Percentiles rank a stretch among this genome's conserved stretches.
Evolutionary conservation across 2,888 invertebrate genomes (phyloP).

Genomic region (Pyrochroa serraticornis): DNA sequence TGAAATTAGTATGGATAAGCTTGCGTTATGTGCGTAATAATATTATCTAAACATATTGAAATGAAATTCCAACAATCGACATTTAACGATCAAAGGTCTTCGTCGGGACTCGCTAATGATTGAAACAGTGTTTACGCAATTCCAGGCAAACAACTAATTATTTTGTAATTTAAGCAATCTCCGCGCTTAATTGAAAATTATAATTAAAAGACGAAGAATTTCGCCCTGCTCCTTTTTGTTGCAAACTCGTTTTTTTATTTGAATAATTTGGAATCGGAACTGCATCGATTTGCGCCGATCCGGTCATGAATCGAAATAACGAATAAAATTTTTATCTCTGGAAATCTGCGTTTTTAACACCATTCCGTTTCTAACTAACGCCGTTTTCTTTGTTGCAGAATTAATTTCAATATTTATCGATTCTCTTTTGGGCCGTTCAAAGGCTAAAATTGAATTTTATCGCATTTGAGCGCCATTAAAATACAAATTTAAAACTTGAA

Average conservation of each 20-base stretch:
- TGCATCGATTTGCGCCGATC: constrained; percentile 6
- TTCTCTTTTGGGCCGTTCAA: background rate
- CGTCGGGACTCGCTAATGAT: background rate
- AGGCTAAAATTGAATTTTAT: too few species aligned
- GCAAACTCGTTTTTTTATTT: background rate
- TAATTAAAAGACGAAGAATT: background rate
- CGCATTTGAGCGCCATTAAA: too few species aligned
- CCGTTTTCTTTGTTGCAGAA: constrained; percentile 15
- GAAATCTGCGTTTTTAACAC: background rate
- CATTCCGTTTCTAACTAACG: constrained; percentile 30
- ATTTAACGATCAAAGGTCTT: background rate
- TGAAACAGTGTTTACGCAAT: background rate
- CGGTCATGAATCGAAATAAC: constrained; percentile 10
- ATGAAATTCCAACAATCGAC: background rate
- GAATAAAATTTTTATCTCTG: constrained; percentile 6
- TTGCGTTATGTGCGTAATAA: background rate
- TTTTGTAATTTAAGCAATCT: too few species aligned
- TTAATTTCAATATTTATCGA: constrained; percentile 7
- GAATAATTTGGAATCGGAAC: constrained; percentile 3
- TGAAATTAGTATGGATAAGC: background rate
- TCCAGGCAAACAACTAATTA: background rate
- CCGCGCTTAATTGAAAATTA: background rate
- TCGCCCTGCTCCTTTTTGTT: background rate
- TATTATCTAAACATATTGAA: background rate
- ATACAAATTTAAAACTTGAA: too few species aligned